phyloP scores from a whole-genome alignment of 2,113 vertebrate species.

The Hemiscyllium ocellatum region DNA sequence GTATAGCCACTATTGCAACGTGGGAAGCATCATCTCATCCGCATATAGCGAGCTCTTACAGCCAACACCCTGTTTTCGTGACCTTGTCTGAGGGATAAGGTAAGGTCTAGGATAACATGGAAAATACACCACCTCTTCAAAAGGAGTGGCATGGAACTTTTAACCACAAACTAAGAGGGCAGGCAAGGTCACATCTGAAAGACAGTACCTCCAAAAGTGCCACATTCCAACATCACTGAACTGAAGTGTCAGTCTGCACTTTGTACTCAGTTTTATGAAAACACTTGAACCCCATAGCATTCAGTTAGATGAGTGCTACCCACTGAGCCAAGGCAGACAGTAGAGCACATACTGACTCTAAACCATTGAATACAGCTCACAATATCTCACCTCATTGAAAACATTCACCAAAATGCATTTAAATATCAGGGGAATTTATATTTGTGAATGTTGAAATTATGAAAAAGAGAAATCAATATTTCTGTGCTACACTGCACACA shows the following conservation, averaged over 20 bases:
- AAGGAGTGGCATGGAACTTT: no score
- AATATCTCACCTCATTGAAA: not conserved
- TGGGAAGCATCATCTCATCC: no score
- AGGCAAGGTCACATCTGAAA: not conserved
- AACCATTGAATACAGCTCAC: not conserved
- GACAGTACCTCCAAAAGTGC: not conserved
- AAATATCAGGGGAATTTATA: not conserved
- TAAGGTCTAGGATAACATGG: no score
- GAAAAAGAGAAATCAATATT: not conserved
- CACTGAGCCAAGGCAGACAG: no score
- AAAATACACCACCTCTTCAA: no score
- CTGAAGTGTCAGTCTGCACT: not conserved
- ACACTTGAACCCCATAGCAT: not conserved
- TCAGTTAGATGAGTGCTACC: no score
- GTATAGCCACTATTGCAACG: no score
- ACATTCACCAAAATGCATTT: not conserved
- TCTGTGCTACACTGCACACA: not conserved
- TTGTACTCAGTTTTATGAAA: not conserved
- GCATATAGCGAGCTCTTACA: no score
- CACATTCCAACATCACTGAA: not conserved
- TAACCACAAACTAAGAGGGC: not conserved
- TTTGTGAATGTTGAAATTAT: not conserved
- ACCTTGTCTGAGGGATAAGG: no score
- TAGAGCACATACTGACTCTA: not conserved
- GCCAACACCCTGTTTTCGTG: no score